Conservation (phyloP, 2,113 vertebrate genomes). For the Athene noctua region DNA sequence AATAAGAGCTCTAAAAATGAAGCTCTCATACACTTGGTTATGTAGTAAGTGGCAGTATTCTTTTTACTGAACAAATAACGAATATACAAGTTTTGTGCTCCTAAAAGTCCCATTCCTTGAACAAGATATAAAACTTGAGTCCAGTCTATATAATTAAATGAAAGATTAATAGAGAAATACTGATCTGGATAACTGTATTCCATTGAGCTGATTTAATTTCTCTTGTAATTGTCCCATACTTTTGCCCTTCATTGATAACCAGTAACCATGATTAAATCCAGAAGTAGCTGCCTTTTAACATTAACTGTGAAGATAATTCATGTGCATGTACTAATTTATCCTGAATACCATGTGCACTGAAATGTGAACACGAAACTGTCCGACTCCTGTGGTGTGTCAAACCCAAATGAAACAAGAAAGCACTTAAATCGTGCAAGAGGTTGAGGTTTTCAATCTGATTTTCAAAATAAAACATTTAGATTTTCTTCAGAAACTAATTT, state of each 20-base stretch:
- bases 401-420: neutral
- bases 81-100: neutral
- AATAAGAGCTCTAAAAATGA: neutral
- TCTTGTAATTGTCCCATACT: neutral
- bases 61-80: neutral
- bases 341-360: neutral
- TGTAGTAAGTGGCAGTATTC: neutral
- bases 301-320: neutral
- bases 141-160: neutral
- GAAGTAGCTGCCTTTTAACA: neutral
- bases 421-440: neutral
- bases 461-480: neutral
- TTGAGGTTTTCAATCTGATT: neutral
- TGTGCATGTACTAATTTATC: neutral
- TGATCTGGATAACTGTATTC: neutral
- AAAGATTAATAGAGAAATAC: neutral
- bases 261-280: neutral
- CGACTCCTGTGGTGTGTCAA: neutral
- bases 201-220: neutral
- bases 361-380: neutral
- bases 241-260: neutral
- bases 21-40: neutral
- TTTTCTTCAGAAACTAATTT: neutral
- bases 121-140: neutral
- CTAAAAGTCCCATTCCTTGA: neutral